Percentiles rank a stretch among this genome's conserved stretches.
phyloP scores from a whole-genome alignment of 2,113 vertebrate species.

The Apteryx mantelli region DNA sequence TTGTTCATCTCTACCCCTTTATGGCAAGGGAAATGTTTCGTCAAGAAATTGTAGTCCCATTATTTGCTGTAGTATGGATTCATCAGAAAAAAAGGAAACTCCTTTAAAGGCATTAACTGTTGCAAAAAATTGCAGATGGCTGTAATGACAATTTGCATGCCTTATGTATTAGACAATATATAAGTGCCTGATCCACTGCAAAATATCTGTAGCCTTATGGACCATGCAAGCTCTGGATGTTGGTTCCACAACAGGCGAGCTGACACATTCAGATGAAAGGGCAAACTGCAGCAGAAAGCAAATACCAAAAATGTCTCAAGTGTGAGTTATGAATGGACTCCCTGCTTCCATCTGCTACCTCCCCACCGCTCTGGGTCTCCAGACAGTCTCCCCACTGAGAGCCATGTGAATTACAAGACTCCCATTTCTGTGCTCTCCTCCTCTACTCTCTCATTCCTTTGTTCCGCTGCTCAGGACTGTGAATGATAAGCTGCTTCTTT shows the following conservation, averaged over 20 bases:
- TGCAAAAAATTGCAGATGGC: constrained; percentile 18
- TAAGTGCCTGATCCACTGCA: constrained; percentile 19
- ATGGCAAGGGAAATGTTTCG: not conserved
- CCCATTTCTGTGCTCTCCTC: not conserved
- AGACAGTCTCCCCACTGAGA: not conserved
- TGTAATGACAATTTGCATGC: constrained; percentile 19
- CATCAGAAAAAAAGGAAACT: not conserved
- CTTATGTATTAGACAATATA: constrained; percentile 14
- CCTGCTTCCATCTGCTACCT: not conserved
- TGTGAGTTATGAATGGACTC: not conserved
- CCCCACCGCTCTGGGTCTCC: not conserved
- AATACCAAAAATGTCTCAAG: constrained; percentile 37
- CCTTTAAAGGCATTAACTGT: constrained; percentile 33
- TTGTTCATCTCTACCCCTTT: not conserved
- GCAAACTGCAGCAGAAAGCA: constrained; percentile 48
- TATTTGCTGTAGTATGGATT: not conserved
- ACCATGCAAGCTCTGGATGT: not conserved
- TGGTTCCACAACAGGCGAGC: constrained; percentile 32
- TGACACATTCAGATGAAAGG: constrained; percentile 44
- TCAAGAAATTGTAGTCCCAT: not conserved
- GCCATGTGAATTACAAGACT: not conserved
- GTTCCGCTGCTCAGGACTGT: not conserved
- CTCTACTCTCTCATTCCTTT: not conserved
- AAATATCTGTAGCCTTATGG: constrained; percentile 34
- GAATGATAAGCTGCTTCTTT: not conserved